Evolutionary conservation across 2,797 vertebrate genomes (phyloP), one percentile per base, ranked within the genome.

Genomic region (Oryzias dopingdopingensis): DNA sequence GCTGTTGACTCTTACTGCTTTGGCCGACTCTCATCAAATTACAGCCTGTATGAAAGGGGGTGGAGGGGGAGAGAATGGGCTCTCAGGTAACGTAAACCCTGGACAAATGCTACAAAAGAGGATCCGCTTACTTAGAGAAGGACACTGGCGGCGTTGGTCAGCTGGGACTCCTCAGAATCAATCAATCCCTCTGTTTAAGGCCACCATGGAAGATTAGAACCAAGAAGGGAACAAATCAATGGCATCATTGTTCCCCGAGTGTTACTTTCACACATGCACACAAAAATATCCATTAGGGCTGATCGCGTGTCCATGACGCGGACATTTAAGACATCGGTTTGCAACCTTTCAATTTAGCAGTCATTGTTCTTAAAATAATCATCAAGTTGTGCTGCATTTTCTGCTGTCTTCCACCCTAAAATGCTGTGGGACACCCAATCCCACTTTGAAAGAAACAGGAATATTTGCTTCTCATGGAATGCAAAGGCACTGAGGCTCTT

Each of bases 201-300:
- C 78, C 83, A 86, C 88, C 89, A 81, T 83, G 86, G 86, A 80
- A 86, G 88, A 59, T 89, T 81, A 84, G 84, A 86, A 82, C 84
- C 79, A 91, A 90, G 92, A 94, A 89, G 86, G 90, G 85, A 86
- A 93, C 92, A 87, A 91, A 96, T 95, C 94, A 96, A 95, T 95
- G 92, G 85, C 43, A 52, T 84, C 91, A 93, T 90, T 93, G 83
- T 92, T 93, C 93, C 88, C 90, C 53, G 47, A 90, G 94, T 90
- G 83, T 91, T 91, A 89, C 93, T 88, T 90, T 89, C 89, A 88
- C 57, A 91, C 90, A 92, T 72, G 67, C 91, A 91, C 88, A 79
- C 85, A 91, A 88, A 80, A 60, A 76, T 76, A 84, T 87, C 81
- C 79, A 80, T 88, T 92, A 88, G 84, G 88, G 47, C 87, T 85